Base-by-base conservation (phyloP, 2,113 vertebrate species). In the Argyrosomus japonicus region DNA sequence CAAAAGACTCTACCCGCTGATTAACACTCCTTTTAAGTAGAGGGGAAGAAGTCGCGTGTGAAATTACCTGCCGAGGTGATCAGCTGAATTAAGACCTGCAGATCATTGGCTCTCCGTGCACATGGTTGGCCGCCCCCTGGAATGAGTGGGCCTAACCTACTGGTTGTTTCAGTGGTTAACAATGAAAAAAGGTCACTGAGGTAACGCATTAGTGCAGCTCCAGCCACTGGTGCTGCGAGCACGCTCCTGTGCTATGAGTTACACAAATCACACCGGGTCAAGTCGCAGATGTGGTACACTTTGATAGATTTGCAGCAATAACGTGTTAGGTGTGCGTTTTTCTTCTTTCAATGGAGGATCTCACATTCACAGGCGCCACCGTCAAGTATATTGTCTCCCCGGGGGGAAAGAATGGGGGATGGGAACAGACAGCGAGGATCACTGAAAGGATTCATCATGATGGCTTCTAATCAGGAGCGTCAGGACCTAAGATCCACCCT, bases 341-440 rank as follows among this genome's bases (percentile, higher is more conserved):
- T 6, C 18, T 62, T 62, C 4, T 63, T 25, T 40, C 23, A 69
- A 51, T 2, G 32, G 23, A 45, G 40, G 65, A 18, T 43, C 64
- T 2, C 56, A 80, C 61, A 27, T 47, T 36, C n/a, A 60, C 12
- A 68, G 27, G 73, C 32, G 1, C 51, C 51, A 61, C 18, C 27
- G 64, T 67, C 82, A 60, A 53, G 45, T 84, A 25, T 25, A 70
- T 57, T 43, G 68, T 81, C 61, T 78, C 68, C 77, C 56, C 11
- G 19, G 65, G 63, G 77, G 75, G 6, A 1, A 81, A 36, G 47
- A 43, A 43, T 78, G 67, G 79, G 75, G 76, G 83, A 81, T 75
- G 65, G 87, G 68, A 68, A 87, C 88, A 88, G 80, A 79, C 70
- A 87, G 40, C 19, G 15, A 74, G 5, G 67, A 86, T 87, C 65